These are phyloP conservation scores for Cervus canadensis DNA, from an alignment of 2,113 vertebrate species.

Conservation along the genomic window DNA sequence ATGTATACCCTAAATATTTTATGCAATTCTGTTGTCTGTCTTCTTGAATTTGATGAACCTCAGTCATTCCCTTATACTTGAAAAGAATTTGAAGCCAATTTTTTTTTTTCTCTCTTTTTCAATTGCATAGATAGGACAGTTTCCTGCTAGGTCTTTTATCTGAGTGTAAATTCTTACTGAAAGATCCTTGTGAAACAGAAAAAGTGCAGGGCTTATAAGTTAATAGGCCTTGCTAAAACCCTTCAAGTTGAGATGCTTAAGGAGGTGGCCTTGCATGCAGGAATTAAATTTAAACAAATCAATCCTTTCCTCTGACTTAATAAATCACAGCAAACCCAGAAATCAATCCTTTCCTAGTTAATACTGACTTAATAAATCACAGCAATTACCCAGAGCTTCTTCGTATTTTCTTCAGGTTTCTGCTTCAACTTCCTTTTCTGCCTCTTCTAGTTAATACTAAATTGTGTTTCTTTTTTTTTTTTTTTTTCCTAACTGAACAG, in stretches of 20 bases:
- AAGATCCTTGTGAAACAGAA: neutral
- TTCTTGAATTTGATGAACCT: neutral
- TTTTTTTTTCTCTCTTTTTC: neutral
- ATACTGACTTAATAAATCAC: neutral
- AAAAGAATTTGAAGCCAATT: neutral
- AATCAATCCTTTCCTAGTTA: neutral
- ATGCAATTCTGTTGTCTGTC: neutral
- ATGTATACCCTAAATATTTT: neutral
- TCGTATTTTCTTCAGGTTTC: neutral
- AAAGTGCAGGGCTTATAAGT: neutral
- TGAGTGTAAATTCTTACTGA: neutral
- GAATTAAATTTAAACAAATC: conserved; percentile 14
- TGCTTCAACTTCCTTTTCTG: neutral
- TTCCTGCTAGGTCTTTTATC: neutral
- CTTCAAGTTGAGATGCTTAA: neutral
- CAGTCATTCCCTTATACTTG: neutral
- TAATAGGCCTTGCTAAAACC: neutral
- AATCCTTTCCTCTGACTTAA: neutral
- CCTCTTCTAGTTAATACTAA: neutral
- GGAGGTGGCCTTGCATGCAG: neutral
- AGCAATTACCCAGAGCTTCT: neutral
- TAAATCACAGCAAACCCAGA: neutral
- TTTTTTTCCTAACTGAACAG: neutral
- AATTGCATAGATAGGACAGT: neutral
- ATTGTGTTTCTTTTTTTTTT: neutral